These are phyloP conservation scores for Laterallus jamaicensis DNA, from an alignment of 2,113 vertebrate species.

Conservation along the genomic window DNA sequence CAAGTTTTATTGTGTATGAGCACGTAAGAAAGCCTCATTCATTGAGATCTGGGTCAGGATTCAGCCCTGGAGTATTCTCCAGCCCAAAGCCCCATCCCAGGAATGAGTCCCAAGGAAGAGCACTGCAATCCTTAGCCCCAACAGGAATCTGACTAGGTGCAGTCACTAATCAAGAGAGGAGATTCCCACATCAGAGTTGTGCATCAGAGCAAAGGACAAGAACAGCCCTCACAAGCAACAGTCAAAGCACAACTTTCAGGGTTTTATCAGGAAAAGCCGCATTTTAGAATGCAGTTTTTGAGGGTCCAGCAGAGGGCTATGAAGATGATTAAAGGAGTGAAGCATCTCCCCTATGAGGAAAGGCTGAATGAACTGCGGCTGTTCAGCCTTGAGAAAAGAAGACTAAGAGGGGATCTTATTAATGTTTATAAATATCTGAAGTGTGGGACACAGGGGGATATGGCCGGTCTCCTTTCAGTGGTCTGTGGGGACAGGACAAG, in stretches of 20 bases:
- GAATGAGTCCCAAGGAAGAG: neutral
- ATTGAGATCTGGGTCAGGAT: neutral
- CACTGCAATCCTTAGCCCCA: neutral
- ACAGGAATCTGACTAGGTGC: neutral
- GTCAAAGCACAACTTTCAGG: neutral
- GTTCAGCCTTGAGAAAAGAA: too few species aligned
- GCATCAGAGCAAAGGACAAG: neutral
- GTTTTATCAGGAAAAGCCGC: neutral
- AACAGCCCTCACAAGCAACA: neutral
- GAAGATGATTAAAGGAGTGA: too few species aligned
- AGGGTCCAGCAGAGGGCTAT: too few species aligned
- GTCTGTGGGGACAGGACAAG: too few species aligned
- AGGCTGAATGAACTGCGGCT: too few species aligned
- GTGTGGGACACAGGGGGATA: too few species aligned
- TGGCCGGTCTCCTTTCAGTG: too few species aligned
- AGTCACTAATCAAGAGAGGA: neutral
- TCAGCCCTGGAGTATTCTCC: neutral
- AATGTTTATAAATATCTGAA: too few species aligned
- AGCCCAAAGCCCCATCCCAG: neutral
- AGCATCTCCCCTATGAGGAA: too few species aligned
- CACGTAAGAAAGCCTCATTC: neutral
- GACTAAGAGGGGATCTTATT: too few species aligned
- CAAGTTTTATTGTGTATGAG: neutral
- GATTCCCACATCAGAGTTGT: neutral
- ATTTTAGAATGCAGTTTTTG: neutral